A percentile compares a stretch with the other conserved stretches of the same genome.
Conservation (phyloP, 2,888 invertebrate species). For the Chironomus tentans region DNA sequence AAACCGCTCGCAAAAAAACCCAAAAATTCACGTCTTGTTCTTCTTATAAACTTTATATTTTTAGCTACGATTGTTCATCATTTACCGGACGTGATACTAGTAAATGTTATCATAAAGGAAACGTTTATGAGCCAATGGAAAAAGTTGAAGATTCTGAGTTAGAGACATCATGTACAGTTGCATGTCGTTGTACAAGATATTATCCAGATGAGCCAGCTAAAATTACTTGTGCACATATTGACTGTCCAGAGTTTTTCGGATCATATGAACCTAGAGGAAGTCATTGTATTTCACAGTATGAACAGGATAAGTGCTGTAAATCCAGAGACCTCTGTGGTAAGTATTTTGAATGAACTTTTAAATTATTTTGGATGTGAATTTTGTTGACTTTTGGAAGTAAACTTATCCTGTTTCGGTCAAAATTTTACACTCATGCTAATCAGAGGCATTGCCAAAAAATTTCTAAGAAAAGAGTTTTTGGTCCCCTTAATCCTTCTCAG, state of each 20-base stretch:
- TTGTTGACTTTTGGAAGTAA: too few relatives aligned
- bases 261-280: background rate
- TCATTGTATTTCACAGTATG: constrained; percentile 6
- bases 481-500: too few relatives aligned
- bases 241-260: constrained; percentile 18
- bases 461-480: too few relatives aligned
- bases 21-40: too few relatives aligned
- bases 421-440: too few relatives aligned
- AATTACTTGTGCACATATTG: constrained; percentile 1
- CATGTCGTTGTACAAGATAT: background rate
- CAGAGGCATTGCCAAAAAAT: too few relatives aligned
- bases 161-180: background rate
- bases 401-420: too few relatives aligned
- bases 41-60: background rate
- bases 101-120: background rate
- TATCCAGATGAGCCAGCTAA: background rate
- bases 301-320: background rate
- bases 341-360: too few relatives aligned
- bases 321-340: constrained; percentile 1
- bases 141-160: background rate
- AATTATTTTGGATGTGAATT: too few relatives aligned
- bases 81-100: background rate
- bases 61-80: constrained; percentile 10
- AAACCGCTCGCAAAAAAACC: too few relatives aligned
- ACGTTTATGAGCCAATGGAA: background rate